Evolutionary conservation across 1,140 invertebrate species (phyloP), one percentile per base, ranked within the genome.

Genomic region (Zaprionus capensis): DNA sequence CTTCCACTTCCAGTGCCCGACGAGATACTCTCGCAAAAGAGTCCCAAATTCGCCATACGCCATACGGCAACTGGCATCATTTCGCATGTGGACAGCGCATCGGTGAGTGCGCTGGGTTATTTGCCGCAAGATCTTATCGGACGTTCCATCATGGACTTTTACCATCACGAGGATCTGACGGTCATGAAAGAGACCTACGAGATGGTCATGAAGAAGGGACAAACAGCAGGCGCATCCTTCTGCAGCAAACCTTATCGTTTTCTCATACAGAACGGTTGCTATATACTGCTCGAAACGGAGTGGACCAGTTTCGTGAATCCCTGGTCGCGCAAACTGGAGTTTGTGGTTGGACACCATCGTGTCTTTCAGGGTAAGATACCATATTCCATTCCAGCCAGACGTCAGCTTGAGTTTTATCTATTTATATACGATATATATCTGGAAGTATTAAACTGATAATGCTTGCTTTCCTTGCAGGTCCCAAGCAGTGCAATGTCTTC

Each of bases 281-380:
- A 95, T 91, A 94, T 97, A 38, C 94, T 96, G 55, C 92, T 98
- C 36, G 97, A 98, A 93, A 98, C 98, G 0, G 97, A 98, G 93
- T 99, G 97, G 97, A 97, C 97, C 0, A 97, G 96, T 69, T 98
- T 98, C 92, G 95, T 98, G 34, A 99, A 99, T 94, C 98, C 98
- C 0, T 99, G 98, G 98, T 96, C 97, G 1, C 95, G 95, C 87
- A 96, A 97, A 93, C 93, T 99, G 61, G 98, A 99, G 90, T 98
- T 98, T 94, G 95, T 99, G 57, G 96, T 97, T 82, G 97, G 97
- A 68, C 96, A 98, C 84, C 97, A 99, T 94, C 94, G 95, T 63
- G 95, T 99, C 4, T 90, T 98, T 64, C 96, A 96, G 59, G 94
- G 96, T 92, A 70, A 71, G 76, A 76, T 1, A 4, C 22, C 22